phyloP scores from a whole-genome alignment of 2,888 invertebrate species.

The Disparrhopalites patrizii region DNA sequence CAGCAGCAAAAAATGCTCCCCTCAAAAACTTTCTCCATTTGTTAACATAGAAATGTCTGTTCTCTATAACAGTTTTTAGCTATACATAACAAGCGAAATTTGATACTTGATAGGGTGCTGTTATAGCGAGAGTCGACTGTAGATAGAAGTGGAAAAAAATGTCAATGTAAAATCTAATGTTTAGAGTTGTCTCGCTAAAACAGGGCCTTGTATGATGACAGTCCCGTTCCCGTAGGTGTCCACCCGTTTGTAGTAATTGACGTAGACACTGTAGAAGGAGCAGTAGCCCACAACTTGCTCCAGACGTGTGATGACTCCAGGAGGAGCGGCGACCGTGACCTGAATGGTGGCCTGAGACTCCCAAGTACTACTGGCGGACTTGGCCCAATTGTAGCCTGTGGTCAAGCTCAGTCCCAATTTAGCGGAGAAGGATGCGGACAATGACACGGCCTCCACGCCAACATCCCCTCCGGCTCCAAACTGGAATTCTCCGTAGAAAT shows the following conservation, averaged over 20 bases:
- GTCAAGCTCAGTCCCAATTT: background rate
- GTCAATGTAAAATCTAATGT: no score
- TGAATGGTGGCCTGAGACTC: background rate
- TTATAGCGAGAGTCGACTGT: no score
- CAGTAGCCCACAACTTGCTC: background rate
- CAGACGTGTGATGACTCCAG: background rate
- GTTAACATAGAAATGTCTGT: no score
- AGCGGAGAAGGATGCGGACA: background rate
- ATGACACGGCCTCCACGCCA: background rate
- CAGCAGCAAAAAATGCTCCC: no score
- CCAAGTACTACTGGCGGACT: background rate
- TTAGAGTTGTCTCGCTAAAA: no score
- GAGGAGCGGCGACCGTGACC: background rate
- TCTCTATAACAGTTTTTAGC: no score
- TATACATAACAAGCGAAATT: no score
- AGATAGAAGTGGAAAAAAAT: no score
- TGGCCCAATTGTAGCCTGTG: background rate
- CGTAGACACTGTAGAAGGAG: background rate
- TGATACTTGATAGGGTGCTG: no score
- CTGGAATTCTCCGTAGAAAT: background rate
- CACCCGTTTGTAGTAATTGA: background rate
- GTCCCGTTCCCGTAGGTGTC: background rate
- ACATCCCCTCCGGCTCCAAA: background rate
- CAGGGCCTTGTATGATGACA: no score
- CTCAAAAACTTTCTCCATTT: no score